Base-by-base conservation (phyloP, 2,113 vertebrate genomes). In the Lasiurus borealis region DNA sequence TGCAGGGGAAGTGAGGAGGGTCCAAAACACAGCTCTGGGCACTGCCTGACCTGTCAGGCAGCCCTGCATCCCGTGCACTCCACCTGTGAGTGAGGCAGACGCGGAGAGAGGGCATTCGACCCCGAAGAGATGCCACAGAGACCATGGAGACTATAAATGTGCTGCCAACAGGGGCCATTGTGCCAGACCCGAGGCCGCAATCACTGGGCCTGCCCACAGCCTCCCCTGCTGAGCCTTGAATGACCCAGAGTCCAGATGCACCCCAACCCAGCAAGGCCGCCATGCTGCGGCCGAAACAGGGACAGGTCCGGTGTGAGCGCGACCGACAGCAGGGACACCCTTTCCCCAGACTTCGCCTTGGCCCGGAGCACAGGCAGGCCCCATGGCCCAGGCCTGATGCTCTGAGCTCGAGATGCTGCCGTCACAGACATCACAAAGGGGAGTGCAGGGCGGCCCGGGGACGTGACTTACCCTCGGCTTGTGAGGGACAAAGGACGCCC, bases 121-220 rank as follows among this genome's bases (percentile, higher is more conserved):
- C 64, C 48, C 29, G 8, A 2, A 29, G 7, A 1, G 0, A 31
- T 19, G 2, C 19, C 6, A 3, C 5, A 4, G 40, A 75, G 76
- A 12, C 91, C n/a, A 1, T 1, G 0, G 48, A 73, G 27, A 5
- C 0, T 0, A 21, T 1, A 3, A 13, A 19, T 1, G 0, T 7
- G 25, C 31, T 1, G 15, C 69, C 0, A 1, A 10, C 8, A 16
- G 40, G 14, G 4, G 72, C 2, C 14, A 3, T 8, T 1, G 14
- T 5, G 44, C 44, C 44, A 36, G 6, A 27, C 29, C 23, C 0
- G 1, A 27, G 72, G 36, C 46, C 3, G 0, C 0, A 0, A 12
- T 18, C 46, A 50, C 1, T 0, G 8, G 36, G 12, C n/a, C 46
- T 10, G 21, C 71, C n/a, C 31, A 0, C 1, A 16, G 31, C 40